Evolutionary conservation across 2,797 vertebrate species (phyloP), one percentile per base, ranked within the genome.

Genomic region (Labroides dimidiatus): DNA sequence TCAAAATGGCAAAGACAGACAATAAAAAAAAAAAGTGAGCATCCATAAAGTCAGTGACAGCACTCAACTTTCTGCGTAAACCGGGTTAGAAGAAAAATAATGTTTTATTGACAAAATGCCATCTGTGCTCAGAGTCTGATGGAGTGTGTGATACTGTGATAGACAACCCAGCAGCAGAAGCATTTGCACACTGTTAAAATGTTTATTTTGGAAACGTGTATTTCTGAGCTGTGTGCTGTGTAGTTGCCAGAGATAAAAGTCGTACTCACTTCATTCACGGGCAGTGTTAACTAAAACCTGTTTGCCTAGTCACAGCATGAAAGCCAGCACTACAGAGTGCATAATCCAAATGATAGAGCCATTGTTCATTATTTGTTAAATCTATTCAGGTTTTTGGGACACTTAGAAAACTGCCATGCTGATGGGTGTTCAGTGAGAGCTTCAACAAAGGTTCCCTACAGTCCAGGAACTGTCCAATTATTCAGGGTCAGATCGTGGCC

Each of bases 61-160:
- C 33, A 3, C 2, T 60, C n/a, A 16, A 10, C 19, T 54, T 54
- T 43, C n/a, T 21, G 24, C 67, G 53, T 20, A 45, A 47, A 57
- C 21, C 20, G 30, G 21, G 24, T 41, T 50, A 44, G 39, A 64
- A 45, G n/a, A n/a, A 57, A 42, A 49, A 36, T 3, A 41, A 54
- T 54, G 44, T 44, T 15, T 57, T 60, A 30, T 49, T 66, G 57
- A 51, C 30, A 72, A 59, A 61, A 64, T 72, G 11, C 64, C 60
- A 69, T 72, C 37, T 78, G 64, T 50, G 42, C 59, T 36, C 23
- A 1, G 0, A 23, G 42, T 67, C 21, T 55, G 15, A 55, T 37
- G 36, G 6, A 23, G 49, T 52, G 3, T 47, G 24, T 53, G 45
- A 76, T 12, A 39, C 2, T 59, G 24, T 56, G 49, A 76, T 15